Evolutionary conservation across 2,888 invertebrate species (phyloP), one percentile per base, ranked within the genome.

Genomic region (Eupeodes latifasciatus): DNA sequence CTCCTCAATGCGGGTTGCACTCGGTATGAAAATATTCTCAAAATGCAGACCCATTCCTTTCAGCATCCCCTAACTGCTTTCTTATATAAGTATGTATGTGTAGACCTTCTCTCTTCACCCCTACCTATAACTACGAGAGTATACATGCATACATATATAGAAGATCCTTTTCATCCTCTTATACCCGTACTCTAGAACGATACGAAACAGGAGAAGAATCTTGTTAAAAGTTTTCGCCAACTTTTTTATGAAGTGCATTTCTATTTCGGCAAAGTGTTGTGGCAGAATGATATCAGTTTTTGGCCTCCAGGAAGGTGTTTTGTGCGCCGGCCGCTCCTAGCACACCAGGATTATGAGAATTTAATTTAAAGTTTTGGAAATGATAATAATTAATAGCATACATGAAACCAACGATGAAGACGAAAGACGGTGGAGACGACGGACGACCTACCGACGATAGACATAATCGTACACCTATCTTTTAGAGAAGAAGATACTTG

Each of bases 311-410:
- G 83, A 67, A 80, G 87, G 79, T 83, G 85, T 85, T 47, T 81
- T 57, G 27, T n/a, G n/a, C n/a, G 59, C 12, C 7, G 2, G 6
- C 7, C 9, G 40, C 40, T 40, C 40, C 40, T 61, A 16, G 27
- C 27, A 27, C 59, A 14, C 4, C 59, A 62, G 83, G 84, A 83
- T 87, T 83, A 83, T 87, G 84, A 40, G 80, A 87, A 80, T 87
- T 87, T 84, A 87, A 83, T 87, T 87, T 87, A 87, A 87, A 87
- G 75, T 86, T 86, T 87, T 71, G 34, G 71, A 86, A 82, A 86
- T 86, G 78, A 82, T 86, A 79, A 86, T 79, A 79, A 86, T 79
- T 83, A 79, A 82, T 79, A 75, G 78, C 69, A 69, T 64, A 82
- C 69, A 64, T 55, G 69, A 64, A 44, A 72, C 44, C 34, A 27